Percentiles rank a stretch among this genome's conserved stretches.
phyloP scores from a whole-genome alignment of 2,888 invertebrate species.

The Lochmaea crataegi region DNA sequence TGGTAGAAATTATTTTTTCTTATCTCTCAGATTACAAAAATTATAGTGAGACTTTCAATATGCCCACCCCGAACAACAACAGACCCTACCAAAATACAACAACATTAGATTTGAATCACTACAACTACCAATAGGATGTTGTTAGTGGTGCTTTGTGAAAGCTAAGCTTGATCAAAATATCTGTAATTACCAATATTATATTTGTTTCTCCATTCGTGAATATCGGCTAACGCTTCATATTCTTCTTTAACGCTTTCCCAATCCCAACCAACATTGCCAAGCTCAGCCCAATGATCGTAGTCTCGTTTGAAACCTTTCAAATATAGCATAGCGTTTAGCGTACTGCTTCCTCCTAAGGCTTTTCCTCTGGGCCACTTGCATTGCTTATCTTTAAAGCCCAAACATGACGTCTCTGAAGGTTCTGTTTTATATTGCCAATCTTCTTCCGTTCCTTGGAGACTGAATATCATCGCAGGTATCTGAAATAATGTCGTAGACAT shows the following conservation, averaged over 20 bases:
- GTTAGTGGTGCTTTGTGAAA: too few relatives aligned
- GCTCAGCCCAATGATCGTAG: conserved; percentile 72
- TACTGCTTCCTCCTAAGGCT: conserved; percentile 75
- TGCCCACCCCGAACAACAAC: too few relatives aligned
- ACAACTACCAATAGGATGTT: too few relatives aligned
- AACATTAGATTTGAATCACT: too few relatives aligned
- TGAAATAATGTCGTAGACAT: conserved; percentile 45
- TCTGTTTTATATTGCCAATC: conserved; percentile 66
- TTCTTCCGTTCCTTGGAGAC: conserved; percentile 50
- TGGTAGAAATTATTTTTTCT: too few relatives aligned
- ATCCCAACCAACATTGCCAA: conserved; percentile 74
- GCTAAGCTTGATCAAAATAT: too few relatives aligned
- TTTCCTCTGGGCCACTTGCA: conserved; percentile 73
- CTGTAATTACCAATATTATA: not conserved
- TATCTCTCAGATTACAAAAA: too few relatives aligned
- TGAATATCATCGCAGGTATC: conserved; percentile 62
- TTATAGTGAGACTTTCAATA: too few relatives aligned
- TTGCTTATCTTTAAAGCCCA: conserved; percentile 56
- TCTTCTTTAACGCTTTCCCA: conserved; percentile 65
- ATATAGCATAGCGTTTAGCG: conserved; percentile 75
- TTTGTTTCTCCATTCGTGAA: conserved; percentile 24
- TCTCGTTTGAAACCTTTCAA: conserved; percentile 73
- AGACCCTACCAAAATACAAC: too few relatives aligned
- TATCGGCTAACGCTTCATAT: conserved; percentile 63
- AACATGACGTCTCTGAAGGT: conserved; percentile 62